Conservation (phyloP, 2,113 vertebrate species). For the Balaeniceps rex region DNA sequence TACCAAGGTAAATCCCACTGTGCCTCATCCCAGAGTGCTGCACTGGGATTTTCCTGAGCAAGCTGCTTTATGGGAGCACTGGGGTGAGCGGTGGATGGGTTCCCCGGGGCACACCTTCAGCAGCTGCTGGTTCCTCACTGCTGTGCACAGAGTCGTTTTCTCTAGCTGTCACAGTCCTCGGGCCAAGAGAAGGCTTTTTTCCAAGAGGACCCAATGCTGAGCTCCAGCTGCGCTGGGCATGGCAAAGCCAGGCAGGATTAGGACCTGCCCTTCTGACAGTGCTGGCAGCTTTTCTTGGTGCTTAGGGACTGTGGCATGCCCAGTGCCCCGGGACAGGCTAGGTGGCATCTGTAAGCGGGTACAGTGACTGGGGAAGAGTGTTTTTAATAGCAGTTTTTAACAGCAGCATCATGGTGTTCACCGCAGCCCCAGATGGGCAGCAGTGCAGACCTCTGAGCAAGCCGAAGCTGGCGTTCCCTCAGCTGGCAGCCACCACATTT, state of each 20-base stretch:
- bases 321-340: background rate
- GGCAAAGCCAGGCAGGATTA: background rate
- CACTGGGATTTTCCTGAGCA: background rate
- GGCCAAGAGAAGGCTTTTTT: background rate
- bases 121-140: background rate
- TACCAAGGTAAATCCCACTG: background rate
- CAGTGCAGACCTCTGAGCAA: background rate
- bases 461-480: background rate
- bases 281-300: background rate
- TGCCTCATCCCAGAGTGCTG: background rate
- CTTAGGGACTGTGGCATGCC: background rate
- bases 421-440: background rate
- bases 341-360: background rate
- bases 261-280: background rate
- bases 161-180: background rate
- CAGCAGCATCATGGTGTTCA: fast-evolving
- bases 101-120: background rate
- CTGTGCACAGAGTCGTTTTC: fast-evolving
- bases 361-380: background rate
- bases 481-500: background rate
- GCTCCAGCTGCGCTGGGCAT: fast-evolving
- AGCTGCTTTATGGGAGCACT: background rate
- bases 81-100: fast-evolving
- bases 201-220: background rate
- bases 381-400: background rate